Evolutionary conservation across 2,888 invertebrate species (phyloP).

Genomic region (Leptothorax acervorum): DNA sequence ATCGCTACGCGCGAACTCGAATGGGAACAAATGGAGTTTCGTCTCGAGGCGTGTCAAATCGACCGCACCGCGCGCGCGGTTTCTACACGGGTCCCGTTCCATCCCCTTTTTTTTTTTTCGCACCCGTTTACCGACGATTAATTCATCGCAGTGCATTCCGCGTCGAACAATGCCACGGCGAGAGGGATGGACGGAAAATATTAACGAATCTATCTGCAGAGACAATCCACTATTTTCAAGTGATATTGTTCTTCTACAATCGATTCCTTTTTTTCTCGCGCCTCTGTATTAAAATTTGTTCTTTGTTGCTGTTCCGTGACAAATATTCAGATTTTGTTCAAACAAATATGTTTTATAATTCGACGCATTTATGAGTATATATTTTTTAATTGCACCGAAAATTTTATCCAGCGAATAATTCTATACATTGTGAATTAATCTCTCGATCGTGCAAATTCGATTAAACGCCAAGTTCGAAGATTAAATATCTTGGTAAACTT

Average conservation of each 20-base stretch:
- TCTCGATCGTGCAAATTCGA: neutral
- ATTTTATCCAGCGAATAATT: neutral
- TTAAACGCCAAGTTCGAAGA: neutral
- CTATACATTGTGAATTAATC: neutral
- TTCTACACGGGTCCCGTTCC: constrained; percentile 22
- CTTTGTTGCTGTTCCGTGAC: neutral
- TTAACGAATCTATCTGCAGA: constrained; percentile 26
- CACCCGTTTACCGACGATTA: constrained; percentile 28
- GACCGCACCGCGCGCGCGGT: constrained; percentile 33
- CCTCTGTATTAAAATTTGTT: neutral
- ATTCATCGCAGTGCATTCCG: constrained; percentile 33
- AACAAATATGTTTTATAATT: neutral
- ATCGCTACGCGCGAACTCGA: constrained; percentile 58
- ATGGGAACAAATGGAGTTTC: constrained; percentile 67
- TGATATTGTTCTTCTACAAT: neutral
- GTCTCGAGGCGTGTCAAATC: constrained; percentile 53
- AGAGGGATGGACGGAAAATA: constrained; percentile 47
- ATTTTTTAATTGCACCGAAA: neutral
- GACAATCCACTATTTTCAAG: neutral
- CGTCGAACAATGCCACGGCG: neutral
- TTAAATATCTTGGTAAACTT: neutral
- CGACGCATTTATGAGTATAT: too few species aligned
- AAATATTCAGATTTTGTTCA: neutral
- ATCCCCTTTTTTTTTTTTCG: constrained; percentile 13
- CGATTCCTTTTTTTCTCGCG: neutral